These are phyloP conservation scores for Bombus sylvicola DNA, from an alignment of 1,140 invertebrate species.

Conservation along the genomic window DNA sequence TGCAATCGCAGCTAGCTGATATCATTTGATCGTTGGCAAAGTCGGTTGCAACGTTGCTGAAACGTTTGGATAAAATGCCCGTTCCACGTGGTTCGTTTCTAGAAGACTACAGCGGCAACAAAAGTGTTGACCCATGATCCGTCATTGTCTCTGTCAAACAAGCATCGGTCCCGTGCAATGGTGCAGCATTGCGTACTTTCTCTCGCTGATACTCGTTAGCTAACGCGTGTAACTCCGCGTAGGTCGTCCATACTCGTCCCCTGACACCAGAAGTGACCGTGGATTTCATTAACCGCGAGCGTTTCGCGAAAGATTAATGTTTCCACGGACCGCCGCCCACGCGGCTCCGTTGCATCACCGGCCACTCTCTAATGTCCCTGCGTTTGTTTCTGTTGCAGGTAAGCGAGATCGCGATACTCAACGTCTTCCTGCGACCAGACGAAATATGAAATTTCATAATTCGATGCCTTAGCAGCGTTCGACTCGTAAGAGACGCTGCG, in stretches of 20 bases:
- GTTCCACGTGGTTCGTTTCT: background rate
- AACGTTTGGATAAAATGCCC: background rate
- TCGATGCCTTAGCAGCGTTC: background rate
- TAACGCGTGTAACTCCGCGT: background rate
- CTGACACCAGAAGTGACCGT: slow-evolving; percentile 42
- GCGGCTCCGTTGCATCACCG: slow-evolving; percentile 36
- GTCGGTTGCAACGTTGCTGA: background rate
- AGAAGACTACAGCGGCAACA: background rate
- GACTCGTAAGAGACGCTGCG: background rate
- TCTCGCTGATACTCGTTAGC: background rate
- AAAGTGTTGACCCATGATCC: background rate
- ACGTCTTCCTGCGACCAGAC: background rate
- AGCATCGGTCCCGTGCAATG: background rate
- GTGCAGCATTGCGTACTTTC: background rate
- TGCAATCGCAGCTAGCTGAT: too few relatives aligned
- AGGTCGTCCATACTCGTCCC: slow-evolving; percentile 17
- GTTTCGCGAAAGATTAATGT: slow-evolving; percentile 62
- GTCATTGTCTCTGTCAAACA: background rate
- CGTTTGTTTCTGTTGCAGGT: slow-evolving; percentile 75
- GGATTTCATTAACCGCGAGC: slow-evolving; percentile 58
- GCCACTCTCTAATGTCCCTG: slow-evolving; percentile 32
- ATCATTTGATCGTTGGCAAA: background rate
- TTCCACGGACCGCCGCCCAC: slow-evolving; percentile 18
- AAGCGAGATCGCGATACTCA: slow-evolving; percentile 51
- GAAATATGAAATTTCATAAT: background rate